A percentile compares a stretch with the other conserved stretches of the same genome.
Evolutionary conservation across 2,113 vertebrate genomes (phyloP).

Genomic region (Canis aureus): DNA sequence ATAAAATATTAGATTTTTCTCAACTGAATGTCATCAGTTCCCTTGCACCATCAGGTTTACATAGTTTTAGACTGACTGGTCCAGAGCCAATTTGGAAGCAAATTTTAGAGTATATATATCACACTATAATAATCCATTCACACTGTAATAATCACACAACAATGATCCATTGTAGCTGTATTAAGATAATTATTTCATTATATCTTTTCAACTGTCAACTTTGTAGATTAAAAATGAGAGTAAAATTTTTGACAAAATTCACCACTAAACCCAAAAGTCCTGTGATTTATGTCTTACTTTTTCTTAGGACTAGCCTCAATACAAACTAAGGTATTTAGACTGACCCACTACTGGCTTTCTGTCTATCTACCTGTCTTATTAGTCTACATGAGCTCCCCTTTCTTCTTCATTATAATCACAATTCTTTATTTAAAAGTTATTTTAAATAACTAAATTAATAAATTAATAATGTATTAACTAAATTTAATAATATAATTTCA

Average conservation of each 20-base stretch:
- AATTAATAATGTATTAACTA: not conserved
- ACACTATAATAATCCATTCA: not conserved
- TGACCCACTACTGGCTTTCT: not conserved
- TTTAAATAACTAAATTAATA: not conserved
- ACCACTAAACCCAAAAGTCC: not conserved
- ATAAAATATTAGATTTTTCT: not conserved
- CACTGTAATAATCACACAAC: not conserved
- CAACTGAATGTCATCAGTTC: accelerated
- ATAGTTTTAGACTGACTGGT: not conserved
- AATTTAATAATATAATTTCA: no score
- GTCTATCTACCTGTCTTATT: not conserved
- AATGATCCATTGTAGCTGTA: not conserved
- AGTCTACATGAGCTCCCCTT: not conserved
- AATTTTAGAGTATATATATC: not conserved
- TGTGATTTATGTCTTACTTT: not conserved
- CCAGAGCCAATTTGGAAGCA: not conserved
- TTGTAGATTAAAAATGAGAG: not conserved
- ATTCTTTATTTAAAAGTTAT: not conserved
- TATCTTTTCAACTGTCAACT: not conserved
- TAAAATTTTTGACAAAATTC: not conserved
- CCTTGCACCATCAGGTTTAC: not conserved
- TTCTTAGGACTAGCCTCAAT: not conserved
- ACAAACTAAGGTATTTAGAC: not conserved
- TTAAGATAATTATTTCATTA: not conserved
- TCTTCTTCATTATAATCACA: not conserved